Conservation (phyloP, 2,113 vertebrate species). For the Sarotherodon lohbergeri region DNA sequence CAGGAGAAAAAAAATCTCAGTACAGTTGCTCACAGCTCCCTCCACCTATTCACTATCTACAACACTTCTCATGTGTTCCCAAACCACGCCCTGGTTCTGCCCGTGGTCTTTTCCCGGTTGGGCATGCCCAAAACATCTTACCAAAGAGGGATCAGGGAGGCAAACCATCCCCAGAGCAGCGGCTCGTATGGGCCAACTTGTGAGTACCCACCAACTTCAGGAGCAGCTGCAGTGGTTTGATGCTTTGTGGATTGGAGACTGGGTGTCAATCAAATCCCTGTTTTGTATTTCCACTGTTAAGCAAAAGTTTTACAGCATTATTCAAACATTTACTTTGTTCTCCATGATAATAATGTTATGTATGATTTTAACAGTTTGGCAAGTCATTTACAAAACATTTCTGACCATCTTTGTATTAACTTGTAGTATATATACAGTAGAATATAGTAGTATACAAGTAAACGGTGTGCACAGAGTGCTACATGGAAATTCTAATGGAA, state of each 20-base stretch:
- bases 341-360: neutral
- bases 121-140: neutral
- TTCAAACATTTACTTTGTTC: neutral
- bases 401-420: neutral
- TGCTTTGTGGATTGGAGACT: neutral
- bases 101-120: accelerated
- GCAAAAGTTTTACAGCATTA: accelerated
- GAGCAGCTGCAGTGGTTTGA: neutral
- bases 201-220: neutral
- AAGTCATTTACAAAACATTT: neutral
- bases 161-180: neutral
- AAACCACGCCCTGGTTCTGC: neutral
- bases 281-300: neutral
- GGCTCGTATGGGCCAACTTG: neutral
- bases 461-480: neutral
- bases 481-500: neutral
- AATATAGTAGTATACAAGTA: neutral
- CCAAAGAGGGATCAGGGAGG: neutral
- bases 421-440: accelerated
- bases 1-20: neutral
- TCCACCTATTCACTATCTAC: neutral
- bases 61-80: neutral
- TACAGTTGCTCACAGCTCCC: neutral
- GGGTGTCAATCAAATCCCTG: neutral
- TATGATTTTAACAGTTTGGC: accelerated